Percentiles rank a stretch among this genome's conserved stretches.
Evolutionary conservation across 2,797 vertebrate genomes (phyloP).

Genomic region (Choloepus didactylus): DNA sequence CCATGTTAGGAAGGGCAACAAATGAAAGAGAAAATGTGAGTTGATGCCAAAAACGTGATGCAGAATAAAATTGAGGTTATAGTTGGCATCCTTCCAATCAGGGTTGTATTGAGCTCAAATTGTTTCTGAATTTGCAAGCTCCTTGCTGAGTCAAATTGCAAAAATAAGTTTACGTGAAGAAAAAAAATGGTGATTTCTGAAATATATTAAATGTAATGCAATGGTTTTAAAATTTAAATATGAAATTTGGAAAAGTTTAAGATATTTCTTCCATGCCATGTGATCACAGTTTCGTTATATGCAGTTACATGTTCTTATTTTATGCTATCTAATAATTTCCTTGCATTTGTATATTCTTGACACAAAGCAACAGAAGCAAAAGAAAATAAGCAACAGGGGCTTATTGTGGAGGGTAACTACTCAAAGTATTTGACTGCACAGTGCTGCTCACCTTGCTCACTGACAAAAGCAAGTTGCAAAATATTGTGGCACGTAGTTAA

Average conservation of each 20-base stretch:
- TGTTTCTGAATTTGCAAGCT: conserved; percentile 48
- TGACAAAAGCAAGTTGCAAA: not conserved
- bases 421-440: not conserved
- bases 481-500: not conserved
- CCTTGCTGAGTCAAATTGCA: conserved; percentile 15
- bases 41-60: not conserved
- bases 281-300: not conserved
- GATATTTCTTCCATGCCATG: not conserved
- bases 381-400: not conserved
- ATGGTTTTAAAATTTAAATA: not conserved
- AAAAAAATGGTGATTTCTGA: conserved; percentile 58
- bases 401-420: not conserved
- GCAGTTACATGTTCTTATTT: not conserved
- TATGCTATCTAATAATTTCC: not conserved
- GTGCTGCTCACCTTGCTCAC: too few relatives aligned
- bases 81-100: not conserved
- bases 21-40: conserved; percentile 36
- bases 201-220: not conserved
- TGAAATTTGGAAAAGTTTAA: not conserved
- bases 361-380: not conserved
- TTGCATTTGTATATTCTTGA: not conserved
- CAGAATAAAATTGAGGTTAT: conserved; percentile 47
- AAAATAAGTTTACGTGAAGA: conserved; percentile 45
- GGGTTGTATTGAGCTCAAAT: conserved; percentile 7
- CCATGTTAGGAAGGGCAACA: conserved; percentile 1